Evolutionary conservation across 1,140 invertebrate species (phyloP), one percentile per base, ranked within the genome.

Genomic region (Ostrea edulis): DNA sequence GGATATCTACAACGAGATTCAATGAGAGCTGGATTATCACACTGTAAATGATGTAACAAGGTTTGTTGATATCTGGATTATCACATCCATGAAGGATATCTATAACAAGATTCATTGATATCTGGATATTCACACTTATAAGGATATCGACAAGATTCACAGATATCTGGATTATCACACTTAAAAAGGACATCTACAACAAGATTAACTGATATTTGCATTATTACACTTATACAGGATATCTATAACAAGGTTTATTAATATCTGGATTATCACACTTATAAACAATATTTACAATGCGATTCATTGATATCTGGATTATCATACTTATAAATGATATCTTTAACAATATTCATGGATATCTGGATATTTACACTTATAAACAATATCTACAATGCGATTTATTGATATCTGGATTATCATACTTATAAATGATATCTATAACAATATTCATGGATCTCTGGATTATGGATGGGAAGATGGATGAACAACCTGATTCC

Each of bases 161-260:
- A 3, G 7, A 12, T 58, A 58, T 58, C 55, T 58, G 11, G 82
- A 88, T 71, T 86, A 65, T 58, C 82, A 82, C 84, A 86, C 92
- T 14, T n/a, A 94, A 91, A 86, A 93, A 91, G n/a, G 93, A 92
- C 53, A 93, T 93, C 93, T 93, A 89, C 35, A 85, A 86, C 55
- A 58, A 58, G 35, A 44, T 44, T 44, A 1, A 44, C 5, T 44
- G 35, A 44, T 44, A 44, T 44, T 5, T 44, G 35, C 1, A 44
- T 44, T 44, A 12, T 17, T 12, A 58, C 20, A 12, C 7, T n/a
- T n/a, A 14, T 58, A 58, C 9, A 20, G 55, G 7, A 12, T n/a
- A n/a, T n/a, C n/a, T 58, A 58, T 58, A 12, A 14, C 55, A 58
- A 58, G 35, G 5, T 44, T 44, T 5, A 44, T 44, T 44, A 5